Base-by-base conservation (phyloP, 2,113 vertebrate species). In the Myocastor coypus region DNA sequence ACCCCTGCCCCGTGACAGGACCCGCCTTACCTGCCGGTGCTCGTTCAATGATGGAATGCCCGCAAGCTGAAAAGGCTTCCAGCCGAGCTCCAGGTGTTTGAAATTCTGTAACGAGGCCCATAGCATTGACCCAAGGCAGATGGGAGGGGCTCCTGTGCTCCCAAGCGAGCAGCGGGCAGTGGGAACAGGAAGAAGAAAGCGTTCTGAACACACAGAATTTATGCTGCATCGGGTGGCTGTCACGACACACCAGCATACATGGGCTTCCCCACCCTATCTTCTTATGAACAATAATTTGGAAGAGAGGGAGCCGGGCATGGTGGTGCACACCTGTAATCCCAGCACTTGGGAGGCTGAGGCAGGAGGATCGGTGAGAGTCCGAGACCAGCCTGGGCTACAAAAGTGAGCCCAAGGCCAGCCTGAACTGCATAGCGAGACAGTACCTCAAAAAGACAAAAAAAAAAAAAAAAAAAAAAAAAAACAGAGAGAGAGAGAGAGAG, bases 141-240 rank as follows among this genome's bases (percentile, higher is more conserved):
- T 0, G 13, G 32, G 7, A 19, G 9, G 1, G 20, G 12, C 32
- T 19, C 13, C 5, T 71, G 17, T 26, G 77, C 55, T 50, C 4
- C 3, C 4, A 84, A n/a, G 16, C 26, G 80, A 59, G 24, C 32
- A 46, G 12, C 3, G 46, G 14, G 26, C 12, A 1, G 0, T 0
- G 22, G 12, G 50, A 34, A 17, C 2, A 3, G 30, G 2, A 34
- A 2, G 3, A 10, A 28, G 20, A 30, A 42, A 40, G 46, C 32
- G 32, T 30, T 77, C 90, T 52, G 61, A 30, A 17, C 61, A 37
- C 16, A 17, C 66, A 28, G 9, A 69, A 52, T 22, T 14, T 40
- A 94, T 77, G 71, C 11, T 17, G 8, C 1, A 2, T 24, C 32
- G 2, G 22, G 50, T 11, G 22, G 63, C 7, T 42, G 71, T 57